These are phyloP conservation scores for Perca fluviatilis DNA, from an alignment of 2,113 vertebrate genomes.

Conservation along the genomic window DNA sequence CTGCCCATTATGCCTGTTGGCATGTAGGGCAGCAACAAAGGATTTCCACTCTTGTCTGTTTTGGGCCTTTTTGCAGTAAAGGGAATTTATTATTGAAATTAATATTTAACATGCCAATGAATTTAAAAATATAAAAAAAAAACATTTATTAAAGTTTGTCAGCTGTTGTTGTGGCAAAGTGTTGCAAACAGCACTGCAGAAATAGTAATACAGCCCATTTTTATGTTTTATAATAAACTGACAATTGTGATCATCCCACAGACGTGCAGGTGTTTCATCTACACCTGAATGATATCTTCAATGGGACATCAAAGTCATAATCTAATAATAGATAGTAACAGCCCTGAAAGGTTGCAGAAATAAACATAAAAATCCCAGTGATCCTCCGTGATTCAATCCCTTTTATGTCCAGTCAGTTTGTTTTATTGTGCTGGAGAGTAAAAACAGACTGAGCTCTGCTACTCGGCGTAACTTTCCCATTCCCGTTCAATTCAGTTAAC, in stretches of 20 bases:
- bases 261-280: conserved; percentile 57
- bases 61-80: background rate
- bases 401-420: conserved; percentile 20
- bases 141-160: background rate
- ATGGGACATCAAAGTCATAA: conserved; percentile 52
- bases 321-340: conserved; percentile 35
- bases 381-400: conserved; percentile 9
- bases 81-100: background rate
- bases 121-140: conserved; percentile 4
- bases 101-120: background rate
- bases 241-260: conserved; percentile 59
- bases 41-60: too few relatives aligned
- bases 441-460: background rate
- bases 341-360: conserved; percentile 40
- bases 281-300: conserved; percentile 52
- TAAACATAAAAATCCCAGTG: conserved; percentile 26
- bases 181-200: background rate
- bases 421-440: conserved; percentile 6
- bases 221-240: conserved; percentile 35
- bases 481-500: background rate
- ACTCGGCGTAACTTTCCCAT: background rate
- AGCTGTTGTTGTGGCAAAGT: conserved; percentile 7
- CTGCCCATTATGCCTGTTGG: too few relatives aligned
- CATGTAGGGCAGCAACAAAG: too few relatives aligned
- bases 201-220: conserved; percentile 26